Evolutionary conservation across 2,797 vertebrate genomes (phyloP).

Genomic region (Nasua narica): DNA sequence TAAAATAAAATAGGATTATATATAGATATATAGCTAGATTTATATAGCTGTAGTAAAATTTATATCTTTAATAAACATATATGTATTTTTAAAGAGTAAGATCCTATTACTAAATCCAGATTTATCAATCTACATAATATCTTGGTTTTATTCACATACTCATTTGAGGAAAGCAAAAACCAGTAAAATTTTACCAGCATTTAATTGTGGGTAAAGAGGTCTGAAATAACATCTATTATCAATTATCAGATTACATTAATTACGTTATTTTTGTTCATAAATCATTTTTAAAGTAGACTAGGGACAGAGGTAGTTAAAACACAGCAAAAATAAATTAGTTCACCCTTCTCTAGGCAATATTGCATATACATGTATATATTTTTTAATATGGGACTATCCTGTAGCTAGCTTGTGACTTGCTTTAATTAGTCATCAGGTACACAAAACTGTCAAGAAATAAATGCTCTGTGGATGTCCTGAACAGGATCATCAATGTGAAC

Average conservation of each 20-base stretch:
- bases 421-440: neutral
- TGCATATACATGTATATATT: neutral
- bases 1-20: neutral
- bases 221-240: slow-evolving; percentile 66
- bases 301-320: slow-evolving; percentile 53
- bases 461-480: neutral
- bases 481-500: too few relatives aligned
- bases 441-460: neutral
- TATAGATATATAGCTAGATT: neutral
- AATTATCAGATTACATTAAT: slow-evolving; percentile 73
- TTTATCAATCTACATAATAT: slow-evolving; percentile 48
- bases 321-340: slow-evolving; percentile 35
- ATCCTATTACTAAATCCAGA: slow-evolving; percentile 63
- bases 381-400: neutral
- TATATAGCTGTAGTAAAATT: neutral
- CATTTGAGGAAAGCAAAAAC: slow-evolving; percentile 45
- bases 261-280: slow-evolving; percentile 71
- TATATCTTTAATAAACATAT: slow-evolving; percentile 67
- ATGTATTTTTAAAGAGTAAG: slow-evolving; percentile 39
- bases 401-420: neutral
- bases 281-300: slow-evolving; percentile 70
- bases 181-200: slow-evolving; percentile 72
- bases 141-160: slow-evolving; percentile 44
- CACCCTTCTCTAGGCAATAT: neutral
- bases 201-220: slow-evolving; percentile 77